These are phyloP conservation scores for Congeria kusceri DNA, from an alignment of 2,888 invertebrate species.

Conservation along the genomic window DNA sequence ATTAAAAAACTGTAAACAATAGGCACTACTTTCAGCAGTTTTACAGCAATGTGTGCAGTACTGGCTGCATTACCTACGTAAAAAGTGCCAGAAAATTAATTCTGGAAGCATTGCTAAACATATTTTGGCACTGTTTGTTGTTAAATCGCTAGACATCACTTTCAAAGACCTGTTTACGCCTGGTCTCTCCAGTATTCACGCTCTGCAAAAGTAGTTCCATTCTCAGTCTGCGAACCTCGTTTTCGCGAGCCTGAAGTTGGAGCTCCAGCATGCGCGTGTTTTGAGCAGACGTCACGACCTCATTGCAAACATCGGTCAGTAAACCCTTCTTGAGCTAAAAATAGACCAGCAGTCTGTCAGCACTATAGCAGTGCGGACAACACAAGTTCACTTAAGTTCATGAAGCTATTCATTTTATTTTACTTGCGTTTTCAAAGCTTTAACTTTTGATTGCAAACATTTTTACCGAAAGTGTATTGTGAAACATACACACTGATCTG, in stretches of 20 bases:
- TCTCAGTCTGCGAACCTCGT: slow-evolving; percentile 71
- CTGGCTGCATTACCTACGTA: too few relatives aligned
- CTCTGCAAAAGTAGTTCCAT: slow-evolving; percentile 68
- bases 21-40: too few relatives aligned
- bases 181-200: slow-evolving; percentile 55
- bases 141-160: slow-evolving; percentile 60
- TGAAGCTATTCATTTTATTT: too few relatives aligned
- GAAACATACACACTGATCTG: too few relatives aligned
- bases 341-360: neutral
- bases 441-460: too few relatives aligned
- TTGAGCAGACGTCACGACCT: slow-evolving; percentile 65
- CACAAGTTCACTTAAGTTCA: too few relatives aligned
- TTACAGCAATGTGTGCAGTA: too few relatives aligned
- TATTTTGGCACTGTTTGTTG: slow-evolving; percentile 8
- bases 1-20: too few relatives aligned
- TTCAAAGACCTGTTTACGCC: slow-evolving; percentile 61
- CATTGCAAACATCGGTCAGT: slow-evolving; percentile 72
- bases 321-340: slow-evolving; percentile 74
- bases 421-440: too few relatives aligned
- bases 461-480: too few relatives aligned
- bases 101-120: too few relatives aligned
- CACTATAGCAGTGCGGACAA: neutral
- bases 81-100: too few relatives aligned
- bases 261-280: slow-evolving; percentile 72
- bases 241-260: slow-evolving; percentile 72